phyloP scores from a whole-genome alignment of 2,888 invertebrate genomes.

The Eristalis arbustorum region DNA sequence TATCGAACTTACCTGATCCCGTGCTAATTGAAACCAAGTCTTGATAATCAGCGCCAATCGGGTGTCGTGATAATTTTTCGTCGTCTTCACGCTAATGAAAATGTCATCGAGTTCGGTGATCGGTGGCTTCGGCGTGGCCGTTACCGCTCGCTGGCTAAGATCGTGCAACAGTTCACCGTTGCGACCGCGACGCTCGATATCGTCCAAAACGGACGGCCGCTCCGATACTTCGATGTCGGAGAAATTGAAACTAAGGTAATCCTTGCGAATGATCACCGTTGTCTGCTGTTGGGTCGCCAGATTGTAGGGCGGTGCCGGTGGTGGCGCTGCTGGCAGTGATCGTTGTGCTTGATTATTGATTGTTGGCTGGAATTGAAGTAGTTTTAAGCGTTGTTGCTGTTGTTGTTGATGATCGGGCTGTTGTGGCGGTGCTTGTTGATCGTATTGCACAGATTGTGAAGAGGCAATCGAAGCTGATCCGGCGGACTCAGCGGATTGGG shows the following conservation, averaged over 20 bases:
- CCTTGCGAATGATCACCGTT: conserved; percentile 80
- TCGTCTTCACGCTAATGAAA: conserved; percentile 97
- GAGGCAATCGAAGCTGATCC: conserved; percentile 26
- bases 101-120: conserved; percentile 90
- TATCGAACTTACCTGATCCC: conserved; percentile 87
- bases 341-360: conserved; percentile 29
- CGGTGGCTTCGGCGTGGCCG: conserved; percentile 82
- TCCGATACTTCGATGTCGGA: conserved; percentile 79
- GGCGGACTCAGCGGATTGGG: conserved; percentile 19
- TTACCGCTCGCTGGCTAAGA: conserved; percentile 79
- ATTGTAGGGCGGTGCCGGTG: conserved; percentile 64
- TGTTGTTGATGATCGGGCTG: conserved; percentile 29
- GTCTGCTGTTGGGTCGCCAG: conserved; percentile 73
- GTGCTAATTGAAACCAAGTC: conserved; percentile 97
- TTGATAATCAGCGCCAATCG: conserved; percentile 93
- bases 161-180: conserved; percentile 78
- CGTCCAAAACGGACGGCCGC: conserved; percentile 76
- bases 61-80: conserved; percentile 91
- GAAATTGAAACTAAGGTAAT: conserved; percentile 79
- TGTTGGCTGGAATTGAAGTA: conserved; percentile 61
- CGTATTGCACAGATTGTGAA: conserved; percentile 45
- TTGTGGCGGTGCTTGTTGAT: conserved; percentile 10
- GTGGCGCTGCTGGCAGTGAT: conserved; percentile 50
- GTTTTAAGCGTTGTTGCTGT: conserved; percentile 51
- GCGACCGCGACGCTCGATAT: conserved; percentile 77